Percentiles rank a stretch among this genome's conserved stretches.
Evolutionary conservation across 2,113 vertebrate species (phyloP).

Genomic region (Laticauda colubrina): DNA sequence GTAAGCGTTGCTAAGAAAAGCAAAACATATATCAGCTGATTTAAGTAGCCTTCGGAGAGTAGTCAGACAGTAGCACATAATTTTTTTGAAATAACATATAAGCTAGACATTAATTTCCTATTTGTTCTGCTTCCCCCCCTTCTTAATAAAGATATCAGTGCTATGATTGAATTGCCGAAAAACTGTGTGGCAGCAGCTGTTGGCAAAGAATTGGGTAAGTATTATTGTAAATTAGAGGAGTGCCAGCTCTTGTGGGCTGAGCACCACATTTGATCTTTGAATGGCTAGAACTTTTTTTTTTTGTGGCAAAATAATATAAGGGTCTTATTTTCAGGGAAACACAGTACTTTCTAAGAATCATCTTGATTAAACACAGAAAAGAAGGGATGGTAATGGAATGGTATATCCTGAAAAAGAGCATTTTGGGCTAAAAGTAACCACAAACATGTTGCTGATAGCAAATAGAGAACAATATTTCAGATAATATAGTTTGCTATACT

Average conservation of each 20-base stretch:
- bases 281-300: background rate
- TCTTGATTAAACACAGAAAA: background rate
- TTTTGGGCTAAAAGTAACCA: background rate
- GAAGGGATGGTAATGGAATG: background rate
- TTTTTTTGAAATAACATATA: background rate
- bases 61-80: background rate
- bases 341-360: background rate
- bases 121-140: constrained; percentile 15
- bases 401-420: background rate
- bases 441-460: background rate
- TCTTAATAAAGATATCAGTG: constrained; percentile 77
- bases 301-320: no score
- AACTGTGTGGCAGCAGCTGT: constrained; percentile 86
- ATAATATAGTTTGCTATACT: background rate
- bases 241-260: background rate
- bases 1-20: background rate
- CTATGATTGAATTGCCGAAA: constrained; percentile 86
- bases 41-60: background rate
- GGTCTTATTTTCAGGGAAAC: no score
- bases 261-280: background rate
- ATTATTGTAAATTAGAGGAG: background rate
- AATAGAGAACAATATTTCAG: background rate
- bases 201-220: constrained; percentile 89
- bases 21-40: background rate
- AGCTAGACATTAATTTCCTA: background rate